Base-by-base conservation (phyloP, 2,888 invertebrate species). In the Drosophila mimetica region DNA sequence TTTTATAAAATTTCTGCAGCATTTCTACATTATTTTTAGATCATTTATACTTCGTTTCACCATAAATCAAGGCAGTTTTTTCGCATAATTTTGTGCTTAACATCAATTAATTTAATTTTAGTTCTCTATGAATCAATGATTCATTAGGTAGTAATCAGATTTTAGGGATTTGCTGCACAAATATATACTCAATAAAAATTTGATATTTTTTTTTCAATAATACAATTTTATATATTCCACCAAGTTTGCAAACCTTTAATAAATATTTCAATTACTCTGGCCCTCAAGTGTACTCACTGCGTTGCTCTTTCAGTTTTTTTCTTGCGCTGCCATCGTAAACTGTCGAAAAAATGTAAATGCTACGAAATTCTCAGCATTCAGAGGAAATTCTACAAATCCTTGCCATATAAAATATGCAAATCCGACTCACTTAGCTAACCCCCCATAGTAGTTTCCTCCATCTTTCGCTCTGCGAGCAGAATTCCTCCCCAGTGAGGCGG, bases 331-430 rank as follows among this genome's bases (percentile, higher is more conserved):
- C 42, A 44, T 44, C 66, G 64, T 65, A 65, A 64, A 65, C 30
- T 51, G 51, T 51, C 36, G 14, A 50, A 64, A 64, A 63, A 64
- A 64, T 64, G 51, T 51, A 65, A 44, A 64, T 44, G 66, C 51
- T 44, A 22, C 16, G 44, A 66, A 51, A 64, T 64, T 51, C 66
- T 51, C 42, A 44, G 34, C 66, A 36, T 66, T 64, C 25, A 44
- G 30, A 25, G 34, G 51, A 32, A 64, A 64, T 64, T 64, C 66
- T 66, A 50, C 58, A 67, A 70, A 70, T 67, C 71, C 71, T 51
- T 51, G 67, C 67, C 32, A 46, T 52, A 39, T 52, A 58, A 75
- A 58, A 52, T 76, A 74, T 83, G 65, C 65, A 70, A 79, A 83
- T 73, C 64, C 58, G 7, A 8, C 25, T 63, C 37, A 51, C 71